These are phyloP conservation scores for Anagyrus pseudococci DNA, from an alignment of 2,888 invertebrate genomes.

Conservation along the genomic window DNA sequence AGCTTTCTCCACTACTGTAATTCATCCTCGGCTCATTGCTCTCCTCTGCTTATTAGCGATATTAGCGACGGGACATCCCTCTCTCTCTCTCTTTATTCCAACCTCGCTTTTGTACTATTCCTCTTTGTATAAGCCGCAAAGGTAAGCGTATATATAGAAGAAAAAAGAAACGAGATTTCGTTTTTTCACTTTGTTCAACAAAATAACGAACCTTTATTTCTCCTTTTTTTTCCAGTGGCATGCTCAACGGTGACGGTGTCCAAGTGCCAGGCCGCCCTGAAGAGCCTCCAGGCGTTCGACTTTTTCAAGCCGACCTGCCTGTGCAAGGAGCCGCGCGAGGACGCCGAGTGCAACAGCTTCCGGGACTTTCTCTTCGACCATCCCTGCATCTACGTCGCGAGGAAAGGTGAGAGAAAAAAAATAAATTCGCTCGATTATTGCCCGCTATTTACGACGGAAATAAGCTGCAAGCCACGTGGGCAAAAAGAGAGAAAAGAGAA, in stretches of 20 bases:
- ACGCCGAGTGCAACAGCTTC: slow-evolving; percentile 92
- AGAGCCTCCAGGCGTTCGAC: slow-evolving; percentile 88
- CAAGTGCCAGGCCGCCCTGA: slow-evolving; percentile 90
- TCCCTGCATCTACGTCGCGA: slow-evolving; percentile 88
- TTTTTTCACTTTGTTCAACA: neutral
- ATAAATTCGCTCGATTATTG: too few relatives aligned
- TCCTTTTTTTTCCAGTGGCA: slow-evolving; percentile 77
- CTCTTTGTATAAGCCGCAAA: neutral
- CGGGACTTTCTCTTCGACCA: slow-evolving; percentile 93
- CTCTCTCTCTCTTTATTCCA: too few relatives aligned
- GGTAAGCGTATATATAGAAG: neutral
- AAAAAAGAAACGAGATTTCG: neutral
- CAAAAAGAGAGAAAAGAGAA: too few relatives aligned
- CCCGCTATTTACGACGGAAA: too few relatives aligned
- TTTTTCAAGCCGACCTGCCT: slow-evolving; percentile 94
- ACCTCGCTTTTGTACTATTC: too few relatives aligned
- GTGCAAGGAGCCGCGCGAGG: slow-evolving; percentile 88
- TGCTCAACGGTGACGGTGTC: slow-evolving; percentile 92
- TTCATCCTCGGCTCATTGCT: too few relatives aligned
- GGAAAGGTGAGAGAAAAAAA: slow-evolving; percentile 90
- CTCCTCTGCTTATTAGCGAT: too few relatives aligned
- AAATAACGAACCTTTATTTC: too few relatives aligned
- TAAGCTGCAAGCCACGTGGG: too few relatives aligned
- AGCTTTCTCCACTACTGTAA: too few relatives aligned
- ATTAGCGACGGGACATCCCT: too few relatives aligned